These are phyloP conservation scores for Thalassoma bifasciatum DNA, from an alignment of 2,113 vertebrate species.

Conservation along the genomic window DNA sequence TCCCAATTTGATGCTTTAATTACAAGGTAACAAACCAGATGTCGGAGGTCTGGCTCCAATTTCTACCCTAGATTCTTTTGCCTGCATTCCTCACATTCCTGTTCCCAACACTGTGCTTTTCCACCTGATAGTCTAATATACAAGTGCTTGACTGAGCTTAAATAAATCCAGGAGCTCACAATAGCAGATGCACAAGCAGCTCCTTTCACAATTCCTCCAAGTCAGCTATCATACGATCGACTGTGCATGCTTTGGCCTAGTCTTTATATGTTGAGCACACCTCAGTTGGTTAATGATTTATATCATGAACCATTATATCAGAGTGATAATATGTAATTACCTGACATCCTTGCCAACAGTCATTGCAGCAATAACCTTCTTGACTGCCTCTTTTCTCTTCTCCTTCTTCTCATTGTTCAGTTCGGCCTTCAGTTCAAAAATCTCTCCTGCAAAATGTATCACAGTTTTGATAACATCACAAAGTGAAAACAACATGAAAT, in stretches of 20 bases:
- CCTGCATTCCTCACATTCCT: background rate
- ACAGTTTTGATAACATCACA: background rate
- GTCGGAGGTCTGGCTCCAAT: background rate
- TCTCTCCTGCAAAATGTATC: slow-evolving; percentile 87
- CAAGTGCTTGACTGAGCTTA: background rate
- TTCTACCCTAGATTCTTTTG: background rate
- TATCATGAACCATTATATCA: background rate
- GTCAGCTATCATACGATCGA: no score
- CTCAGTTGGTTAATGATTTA: background rate
- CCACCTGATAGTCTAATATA: background rate
- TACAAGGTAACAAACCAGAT: background rate
- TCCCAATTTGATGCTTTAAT: background rate
- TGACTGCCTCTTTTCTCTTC: slow-evolving; percentile 97
- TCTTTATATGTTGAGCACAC: background rate
- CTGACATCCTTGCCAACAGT: slow-evolving; percentile 98
- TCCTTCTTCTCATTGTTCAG: slow-evolving; percentile 99
- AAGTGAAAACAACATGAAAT: background rate
- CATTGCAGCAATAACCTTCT: slow-evolving; percentile 99
- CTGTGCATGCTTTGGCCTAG: no score
- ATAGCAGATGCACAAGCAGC: background rate
- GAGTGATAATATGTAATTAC: slow-evolving; percentile 70
- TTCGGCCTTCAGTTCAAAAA: slow-evolving; percentile 98
- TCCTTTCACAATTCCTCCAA: no score
- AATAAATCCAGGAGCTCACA: no score
- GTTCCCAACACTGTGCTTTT: background rate